A percentile compares a stretch with the other conserved stretches of the same genome.
These are phyloP conservation scores for Elysia crispata DNA, from an alignment of 2,888 invertebrate species.

Conservation along the genomic window DNA sequence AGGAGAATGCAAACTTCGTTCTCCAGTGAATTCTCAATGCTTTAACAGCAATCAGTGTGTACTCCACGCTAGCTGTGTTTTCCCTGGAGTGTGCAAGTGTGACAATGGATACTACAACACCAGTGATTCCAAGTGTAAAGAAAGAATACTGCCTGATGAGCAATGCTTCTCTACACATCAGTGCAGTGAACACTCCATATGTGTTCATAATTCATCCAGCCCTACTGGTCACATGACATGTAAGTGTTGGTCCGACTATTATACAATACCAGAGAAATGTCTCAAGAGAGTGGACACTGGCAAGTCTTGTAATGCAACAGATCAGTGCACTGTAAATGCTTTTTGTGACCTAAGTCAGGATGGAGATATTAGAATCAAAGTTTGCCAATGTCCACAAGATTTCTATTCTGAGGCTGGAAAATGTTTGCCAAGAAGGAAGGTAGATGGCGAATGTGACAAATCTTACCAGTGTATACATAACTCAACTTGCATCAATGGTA, in stretches of 20 bases:
- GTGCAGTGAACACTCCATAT: conserved; percentile 43
- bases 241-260: conserved; percentile 12
- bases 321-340: conserved; percentile 47
- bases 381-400: conserved; percentile 29
- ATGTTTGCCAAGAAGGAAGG: conserved; percentile 34
- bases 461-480: conserved; percentile 47
- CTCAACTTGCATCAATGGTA: conserved; percentile 27
- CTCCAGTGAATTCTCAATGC: conserved; percentile 29
- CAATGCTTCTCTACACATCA: conserved; percentile 16
- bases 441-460: conserved; percentile 29
- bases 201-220: background rate
- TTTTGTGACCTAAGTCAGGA: conserved; percentile 10
- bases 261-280: conserved; percentile 22
- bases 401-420: conserved; percentile 39
- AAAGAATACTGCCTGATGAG: conserved; percentile 20
- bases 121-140: conserved; percentile 24
- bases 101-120: conserved; percentile 39
- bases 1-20: conserved; percentile 10
- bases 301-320: conserved; percentile 27
- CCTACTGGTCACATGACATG: conserved; percentile 4
- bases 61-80: conserved; percentile 37
- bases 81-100: conserved; percentile 40
- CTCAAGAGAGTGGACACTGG: conserved; percentile 16
- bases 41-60: conserved; percentile 43
- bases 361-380: too few relatives aligned